These are phyloP conservation scores for Sterna hirundo DNA, from an alignment of 2,113 vertebrate genomes.

Conservation along the genomic window DNA sequence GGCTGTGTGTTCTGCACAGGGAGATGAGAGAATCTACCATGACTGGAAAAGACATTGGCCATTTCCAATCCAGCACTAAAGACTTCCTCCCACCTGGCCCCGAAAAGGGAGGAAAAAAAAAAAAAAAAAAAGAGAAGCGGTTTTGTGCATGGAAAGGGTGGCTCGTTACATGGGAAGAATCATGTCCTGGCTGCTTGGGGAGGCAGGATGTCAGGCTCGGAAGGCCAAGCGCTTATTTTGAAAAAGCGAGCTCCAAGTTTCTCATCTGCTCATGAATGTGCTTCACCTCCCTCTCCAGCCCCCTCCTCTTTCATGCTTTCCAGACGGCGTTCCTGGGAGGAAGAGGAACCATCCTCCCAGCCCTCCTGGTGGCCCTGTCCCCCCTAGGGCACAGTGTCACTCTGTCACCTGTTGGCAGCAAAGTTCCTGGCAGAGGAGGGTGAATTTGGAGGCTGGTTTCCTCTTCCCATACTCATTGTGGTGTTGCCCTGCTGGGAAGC, in stretches of 20 bases:
- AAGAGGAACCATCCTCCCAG: not conserved
- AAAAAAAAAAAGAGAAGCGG: not conserved
- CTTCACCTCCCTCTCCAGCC: not conserved
- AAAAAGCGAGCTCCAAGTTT: not conserved
- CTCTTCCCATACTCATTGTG: not conserved
- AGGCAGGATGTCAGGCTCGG: not conserved
- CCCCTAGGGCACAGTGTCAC: not conserved
- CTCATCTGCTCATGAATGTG: not conserved
- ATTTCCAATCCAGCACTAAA: not conserved
- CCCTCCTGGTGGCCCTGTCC: not conserved
- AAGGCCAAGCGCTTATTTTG: not conserved
- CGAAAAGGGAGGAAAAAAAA: not conserved
- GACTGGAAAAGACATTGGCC: constrained; percentile 40
- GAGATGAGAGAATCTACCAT: not conserved
- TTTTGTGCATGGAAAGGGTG: not conserved
- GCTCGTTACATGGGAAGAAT: not conserved
- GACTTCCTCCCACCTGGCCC: not conserved
- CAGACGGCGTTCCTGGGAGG: not conserved
- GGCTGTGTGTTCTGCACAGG: not conserved
- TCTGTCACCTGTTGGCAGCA: not conserved
- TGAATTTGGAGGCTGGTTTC: not conserved
- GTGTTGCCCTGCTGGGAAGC: not conserved
- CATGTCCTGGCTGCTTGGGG: not conserved
- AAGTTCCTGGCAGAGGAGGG: not conserved
- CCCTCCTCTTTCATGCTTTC: not conserved